Base-by-base conservation (phyloP, 2,113 vertebrate species). In the Bubo blakistoni region DNA sequence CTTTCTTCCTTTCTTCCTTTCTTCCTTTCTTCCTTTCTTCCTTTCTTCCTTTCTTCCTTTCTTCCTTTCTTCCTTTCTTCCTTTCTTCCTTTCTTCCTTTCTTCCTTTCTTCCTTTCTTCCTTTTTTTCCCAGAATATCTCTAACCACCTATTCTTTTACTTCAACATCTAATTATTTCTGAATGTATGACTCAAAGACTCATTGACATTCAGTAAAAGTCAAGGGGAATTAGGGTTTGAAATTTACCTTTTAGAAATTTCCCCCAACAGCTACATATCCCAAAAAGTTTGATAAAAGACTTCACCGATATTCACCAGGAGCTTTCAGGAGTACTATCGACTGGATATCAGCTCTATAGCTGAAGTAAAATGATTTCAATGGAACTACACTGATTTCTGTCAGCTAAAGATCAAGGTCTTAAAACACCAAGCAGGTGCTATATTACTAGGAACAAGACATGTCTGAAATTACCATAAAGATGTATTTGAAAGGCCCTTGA, bases 181-280 rank as follows among this genome's bases (percentile, higher is more conserved):
- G 40, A 92, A 94, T 69, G 25, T 80, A 83, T 86, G 62, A 73
- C 54, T 94, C 62, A 51, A 82, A 93, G 34, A 77, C 82, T 82
- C 84, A 77, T 52, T 95, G 92, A 94, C 90, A 94, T 96, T 85
- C 84, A 90, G 36, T 87, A 91, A 95, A 93, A 93, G 87, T 96
- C 93, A 94, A 95, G 85, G 90, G 25, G 66, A 97, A 95, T 96
- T 93, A 96, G 36, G 24, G 24, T 76, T 87, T 84, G 59, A 90
- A 96, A 91, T 89, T 79, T 66, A 79, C 90, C 70, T 96, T 95
- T 94, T 29, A 86, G 62, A 96, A 82, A 80, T 93, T 94, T 90
- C 14, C 54, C 58, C 65, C 66, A 93, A 90, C 20, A 93, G 81
- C 62, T 88, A 83, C 71, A 91, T 93, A 76, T 83, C 24, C 42